Percentiles rank a stretch among this genome's conserved stretches.
These are phyloP conservation scores for Acanthosepion esculentum DNA, from an alignment of 2,888 invertebrate species.

Conservation along the genomic window DNA sequence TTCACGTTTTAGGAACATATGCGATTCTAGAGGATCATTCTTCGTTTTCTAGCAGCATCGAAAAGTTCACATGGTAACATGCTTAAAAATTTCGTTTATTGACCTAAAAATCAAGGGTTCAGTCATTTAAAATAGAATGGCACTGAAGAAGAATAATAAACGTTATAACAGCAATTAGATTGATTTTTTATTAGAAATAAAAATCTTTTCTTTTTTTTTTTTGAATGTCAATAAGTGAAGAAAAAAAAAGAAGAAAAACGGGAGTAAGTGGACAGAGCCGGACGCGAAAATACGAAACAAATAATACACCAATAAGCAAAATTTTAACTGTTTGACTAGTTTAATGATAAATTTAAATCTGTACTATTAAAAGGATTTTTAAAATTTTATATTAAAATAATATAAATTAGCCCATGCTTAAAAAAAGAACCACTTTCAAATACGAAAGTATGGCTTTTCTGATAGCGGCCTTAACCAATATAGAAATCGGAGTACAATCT, in stretches of 20 bases:
- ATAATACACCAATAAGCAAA: neutral
- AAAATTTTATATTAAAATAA: neutral
- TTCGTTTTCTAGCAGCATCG: neutral
- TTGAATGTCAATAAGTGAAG: neutral
- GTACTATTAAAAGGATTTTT: neutral
- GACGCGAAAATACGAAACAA: neutral
- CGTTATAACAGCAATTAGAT: neutral
- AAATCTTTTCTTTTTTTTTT: neutral
- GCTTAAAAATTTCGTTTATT: neutral
- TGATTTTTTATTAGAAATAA: neutral
- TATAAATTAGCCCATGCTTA: neutral
- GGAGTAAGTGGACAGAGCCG: neutral
- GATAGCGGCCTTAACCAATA: neutral
- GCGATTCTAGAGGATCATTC: neutral
- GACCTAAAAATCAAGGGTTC: neutral
- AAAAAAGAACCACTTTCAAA: neutral
- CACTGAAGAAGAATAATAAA: neutral
- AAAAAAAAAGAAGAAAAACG: neutral
- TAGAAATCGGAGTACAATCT: neutral
- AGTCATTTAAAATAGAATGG: neutral
- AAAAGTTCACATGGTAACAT: neutral
- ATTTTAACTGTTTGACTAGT: neutral
- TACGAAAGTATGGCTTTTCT: neutral
- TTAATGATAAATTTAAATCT: neutral
- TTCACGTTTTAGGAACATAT: neutral